These are phyloP conservation scores for Lichenostomus cassidix DNA, from an alignment of 2,113 vertebrate genomes.

Conservation along the genomic window DNA sequence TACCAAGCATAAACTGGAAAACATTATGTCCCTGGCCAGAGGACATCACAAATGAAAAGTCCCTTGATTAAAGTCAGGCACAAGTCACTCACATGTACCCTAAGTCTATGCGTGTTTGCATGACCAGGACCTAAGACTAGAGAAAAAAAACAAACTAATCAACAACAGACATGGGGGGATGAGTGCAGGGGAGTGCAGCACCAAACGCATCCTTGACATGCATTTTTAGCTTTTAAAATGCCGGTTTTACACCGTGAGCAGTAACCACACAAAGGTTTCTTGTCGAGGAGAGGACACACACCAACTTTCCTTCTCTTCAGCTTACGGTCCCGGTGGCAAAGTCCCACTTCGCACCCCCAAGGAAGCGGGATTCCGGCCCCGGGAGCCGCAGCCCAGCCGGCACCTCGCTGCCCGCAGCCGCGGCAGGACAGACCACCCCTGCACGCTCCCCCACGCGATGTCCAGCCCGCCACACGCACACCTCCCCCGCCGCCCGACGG, in stretches of 20 bases:
- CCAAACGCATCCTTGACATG: background rate
- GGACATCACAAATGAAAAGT: background rate
- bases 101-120: accelerated
- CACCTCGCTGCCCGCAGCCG: background rate
- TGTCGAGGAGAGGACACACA: background rate
- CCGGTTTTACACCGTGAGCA: background rate
- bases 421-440: background rate
- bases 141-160: background rate
- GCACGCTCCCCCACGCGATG: background rate
- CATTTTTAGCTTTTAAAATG: background rate
- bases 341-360: accelerated
- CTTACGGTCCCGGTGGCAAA: background rate
- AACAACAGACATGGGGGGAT: background rate
- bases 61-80: background rate
- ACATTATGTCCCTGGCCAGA: background rate
- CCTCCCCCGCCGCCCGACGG: background rate
- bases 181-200: accelerated
- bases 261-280: background rate
- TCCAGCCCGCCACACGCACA: background rate
- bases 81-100: background rate
- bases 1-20: background rate
- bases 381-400: background rate
- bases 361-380: background rate
- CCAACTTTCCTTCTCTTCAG: background rate
- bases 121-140: background rate